Evolutionary conservation across 2,797 vertebrate species (phyloP), one percentile per base, ranked within the genome.

Genomic region (Hypotaenidia philippensis): DNA sequence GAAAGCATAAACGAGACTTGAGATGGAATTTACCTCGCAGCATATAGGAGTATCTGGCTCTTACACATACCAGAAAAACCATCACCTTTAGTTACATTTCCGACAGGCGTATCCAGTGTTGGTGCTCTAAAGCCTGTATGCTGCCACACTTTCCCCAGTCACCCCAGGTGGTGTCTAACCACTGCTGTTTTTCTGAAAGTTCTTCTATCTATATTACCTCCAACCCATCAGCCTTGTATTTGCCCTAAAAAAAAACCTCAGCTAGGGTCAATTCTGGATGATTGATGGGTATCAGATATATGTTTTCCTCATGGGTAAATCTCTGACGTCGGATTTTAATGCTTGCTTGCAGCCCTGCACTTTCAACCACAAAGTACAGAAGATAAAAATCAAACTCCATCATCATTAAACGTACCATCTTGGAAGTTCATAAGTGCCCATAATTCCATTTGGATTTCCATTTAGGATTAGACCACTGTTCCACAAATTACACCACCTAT

Each of bases 381-480:
- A 4, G 7, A 80, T 36, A 66, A 95, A 91, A 91, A 89, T 60
- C 10, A 60, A 74, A 41, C 40, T 79, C 65, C 40, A 81, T 80
- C 56, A 91, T 66, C 77, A 63, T 70, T 76, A 93, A 91, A 44
- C 1, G 10, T 36, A 82, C 45, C 45, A 10, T 70, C 77, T 61
- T 68, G 40, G 82, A 87, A 77, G 36, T 76, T 74, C 52, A 56
- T 8, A 32, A 95, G 44, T 61, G 53, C 40, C 41, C 26, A 53
- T 63, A 83, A 79, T 66, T 89, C 81, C 86, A 82, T 89, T 92
- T 90, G 63, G 31, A 56, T 66, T 95, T 92, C 91, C 82, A 94
- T 83, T 90, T 91, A 83, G 87, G 75, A 61, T 78, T 64, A 80
- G 71, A 75, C 40, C 22, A 45, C 27, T 47, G 32, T 34, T 69